Evolutionary conservation across 2,888 invertebrate species (phyloP), one percentile per base, ranked within the genome.

Genomic region (Linyphia triangularis): DNA sequence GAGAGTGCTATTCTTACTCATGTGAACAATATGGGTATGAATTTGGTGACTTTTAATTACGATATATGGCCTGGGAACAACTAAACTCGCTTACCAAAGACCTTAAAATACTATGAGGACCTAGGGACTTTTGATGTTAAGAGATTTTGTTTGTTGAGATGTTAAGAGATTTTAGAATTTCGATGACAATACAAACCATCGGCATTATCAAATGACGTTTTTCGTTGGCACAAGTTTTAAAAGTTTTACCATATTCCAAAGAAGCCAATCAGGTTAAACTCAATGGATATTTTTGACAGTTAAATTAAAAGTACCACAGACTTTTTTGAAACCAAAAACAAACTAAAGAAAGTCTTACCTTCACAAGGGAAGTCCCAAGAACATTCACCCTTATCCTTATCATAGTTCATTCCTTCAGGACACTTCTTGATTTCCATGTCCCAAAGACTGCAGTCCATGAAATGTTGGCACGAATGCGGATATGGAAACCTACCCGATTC

Each of bases 341-440:
- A 40, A 72, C 2, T 6, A n/a, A 51, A 65, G 5, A 19, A n/a
- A 16, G 3, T 0, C 26, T 75, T 81, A 88, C 81, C 30, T 28
- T 40, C 67, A 28, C 81, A 88, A 4, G 57, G 16, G 10, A 19
- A 67, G n/a, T 40, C 10, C 88, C 82, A 75, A 22, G 59, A 40
- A 37, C 88, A 88, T 0, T 6, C 67, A 30, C 67, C 19, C 0
- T 13, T 26, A 5, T 22, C n/a, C 1, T n/a, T 3, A 61, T 77
- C 70, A 51, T 69, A 89, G 1, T 43, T 16, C 61, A 82, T 59
- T 19, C 61, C 82, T 59, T 75, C 81, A 9, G 88, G 82, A 24
- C 88, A 88, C 26, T 61, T 73, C 4, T 69, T 59, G n/a, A 81
- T 33, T 0, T 2, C 22, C 16, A 59, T 67, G 1, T 10, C 28